These are phyloP conservation scores for Tiaroga cobitis DNA, from an alignment of 2,797 vertebrate genomes.

Conservation along the genomic window DNA sequence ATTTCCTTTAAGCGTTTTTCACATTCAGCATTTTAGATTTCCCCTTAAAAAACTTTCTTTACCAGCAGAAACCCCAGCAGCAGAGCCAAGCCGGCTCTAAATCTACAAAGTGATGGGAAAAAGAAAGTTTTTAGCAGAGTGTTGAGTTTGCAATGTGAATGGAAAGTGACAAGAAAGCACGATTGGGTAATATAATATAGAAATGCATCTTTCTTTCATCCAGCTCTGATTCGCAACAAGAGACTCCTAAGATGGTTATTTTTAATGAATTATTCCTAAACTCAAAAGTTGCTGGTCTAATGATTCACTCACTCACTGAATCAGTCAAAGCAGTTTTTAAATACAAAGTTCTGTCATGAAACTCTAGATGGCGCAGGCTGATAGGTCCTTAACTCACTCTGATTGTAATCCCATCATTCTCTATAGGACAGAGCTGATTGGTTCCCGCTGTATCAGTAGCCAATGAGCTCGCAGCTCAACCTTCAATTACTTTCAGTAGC, in stretches of 20 bases:
- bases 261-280: neutral
- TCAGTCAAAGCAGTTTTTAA: neutral
- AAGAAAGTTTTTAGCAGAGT: neutral
- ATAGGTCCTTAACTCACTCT: neutral
- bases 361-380: neutral
- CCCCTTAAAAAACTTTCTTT: neutral
- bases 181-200: neutral
- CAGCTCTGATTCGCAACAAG: neutral
- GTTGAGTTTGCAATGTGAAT: neutral
- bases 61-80: neutral
- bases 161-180: neutral
- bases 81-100: neutral
- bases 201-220: neutral
- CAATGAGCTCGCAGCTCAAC: no score
- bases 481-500: no score
- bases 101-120: neutral
- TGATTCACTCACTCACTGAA: neutral
- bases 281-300: neutral
- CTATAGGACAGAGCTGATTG: no score
- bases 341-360: neutral
- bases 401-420: neutral
- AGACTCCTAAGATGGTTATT: neutral
- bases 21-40: neutral
- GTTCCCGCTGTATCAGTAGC: no score
- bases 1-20: constrained; percentile 6